Percentiles rank a stretch among this genome's conserved stretches.
phyloP scores from a whole-genome alignment of 2,888 invertebrate species.

The Drosophila prostipennis region DNA sequence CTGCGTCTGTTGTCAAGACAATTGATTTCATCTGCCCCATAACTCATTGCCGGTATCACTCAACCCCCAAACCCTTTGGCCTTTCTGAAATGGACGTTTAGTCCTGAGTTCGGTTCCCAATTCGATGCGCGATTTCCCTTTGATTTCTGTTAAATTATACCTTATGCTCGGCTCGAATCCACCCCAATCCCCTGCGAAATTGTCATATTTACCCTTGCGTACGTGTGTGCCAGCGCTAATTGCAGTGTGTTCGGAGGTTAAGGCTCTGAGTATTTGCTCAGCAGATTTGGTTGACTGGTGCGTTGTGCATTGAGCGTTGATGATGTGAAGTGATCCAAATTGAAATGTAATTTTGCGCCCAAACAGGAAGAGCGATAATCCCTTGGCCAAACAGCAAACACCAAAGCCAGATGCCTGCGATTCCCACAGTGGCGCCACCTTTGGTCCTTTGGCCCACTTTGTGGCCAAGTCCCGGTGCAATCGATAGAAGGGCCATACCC shows the following conservation, averaged over 20 bases:
- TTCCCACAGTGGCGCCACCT: slow-evolving; percentile 4
- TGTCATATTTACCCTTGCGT: slow-evolving; percentile 58
- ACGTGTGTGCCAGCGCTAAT: slow-evolving; percentile 54
- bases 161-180: slow-evolving; percentile 22
- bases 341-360: slow-evolving; percentile 47
- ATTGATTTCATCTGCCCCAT: slow-evolving; percentile 55
- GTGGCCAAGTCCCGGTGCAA: slow-evolving; percentile 4
- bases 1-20: slow-evolving; percentile 68
- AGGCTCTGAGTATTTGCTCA: slow-evolving; percentile 50
- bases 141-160: slow-evolving; percentile 67
- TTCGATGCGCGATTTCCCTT: slow-evolving; percentile 55
- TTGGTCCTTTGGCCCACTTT: slow-evolving; percentile 14
- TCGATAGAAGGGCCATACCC: slow-evolving; percentile 45
- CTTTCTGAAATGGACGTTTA: background rate
- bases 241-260: slow-evolving; percentile 66
- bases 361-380: slow-evolving; percentile 40
- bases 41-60: slow-evolving; percentile 14
- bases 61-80: slow-evolving; percentile 16
- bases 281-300: slow-evolving; percentile 51
- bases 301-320: background rate
- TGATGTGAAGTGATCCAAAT: slow-evolving; percentile 53
- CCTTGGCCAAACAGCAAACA: slow-evolving; percentile 37
- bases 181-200: slow-evolving; percentile 20
- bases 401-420: background rate
- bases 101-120: slow-evolving; percentile 22